phyloP scores from a whole-genome alignment of 37 sponge, comb jelly and placozoan genomes.

The Ephydatia muelleri region DNA sequence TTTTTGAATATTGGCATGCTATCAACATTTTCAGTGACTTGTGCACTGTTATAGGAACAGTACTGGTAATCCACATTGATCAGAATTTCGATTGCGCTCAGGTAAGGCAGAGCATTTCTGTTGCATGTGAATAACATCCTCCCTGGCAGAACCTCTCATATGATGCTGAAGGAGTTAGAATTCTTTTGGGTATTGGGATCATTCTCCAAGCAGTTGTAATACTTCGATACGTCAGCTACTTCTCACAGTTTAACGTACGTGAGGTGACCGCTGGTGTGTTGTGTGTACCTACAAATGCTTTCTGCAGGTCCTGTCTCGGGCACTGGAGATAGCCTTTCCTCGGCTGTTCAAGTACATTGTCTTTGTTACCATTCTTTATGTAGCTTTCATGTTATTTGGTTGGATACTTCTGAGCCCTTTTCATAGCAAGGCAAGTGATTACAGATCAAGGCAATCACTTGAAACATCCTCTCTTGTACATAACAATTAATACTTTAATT shows the following conservation, averaged over 20 bases:
- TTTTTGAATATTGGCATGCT: conserved; percentile 34
- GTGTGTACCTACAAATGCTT: background rate
- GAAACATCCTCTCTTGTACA: too few species aligned
- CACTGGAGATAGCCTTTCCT: conserved; percentile 43
- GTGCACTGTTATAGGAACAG: conserved; percentile 23
- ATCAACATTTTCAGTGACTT: conserved; percentile 49
- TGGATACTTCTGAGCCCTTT: conserved; percentile 53
- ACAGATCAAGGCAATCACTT: too few species aligned
- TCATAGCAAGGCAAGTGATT: conserved; percentile 17
- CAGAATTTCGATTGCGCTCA: background rate
- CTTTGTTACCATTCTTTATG: conserved; percentile 46
- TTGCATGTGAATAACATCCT: background rate
- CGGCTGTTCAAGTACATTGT: conserved; percentile 58
- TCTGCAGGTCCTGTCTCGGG: conserved; percentile 51
- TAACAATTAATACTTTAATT: too few species aligned
- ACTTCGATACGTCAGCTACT: conserved; percentile 54
- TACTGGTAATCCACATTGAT: conserved; percentile 34
- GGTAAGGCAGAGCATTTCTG: background rate
- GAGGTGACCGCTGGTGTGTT: too few species aligned
- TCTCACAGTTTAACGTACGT: conserved; percentile 47
- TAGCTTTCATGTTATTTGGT: conserved; percentile 51
- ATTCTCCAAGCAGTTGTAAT: conserved; percentile 43
- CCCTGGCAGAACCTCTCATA: background rate
- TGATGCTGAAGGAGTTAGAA: conserved; percentile 15
- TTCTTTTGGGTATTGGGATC: conserved; percentile 50